phyloP scores from a whole-genome alignment of 2,113 vertebrate species.

The Malurus melanocephalus region DNA sequence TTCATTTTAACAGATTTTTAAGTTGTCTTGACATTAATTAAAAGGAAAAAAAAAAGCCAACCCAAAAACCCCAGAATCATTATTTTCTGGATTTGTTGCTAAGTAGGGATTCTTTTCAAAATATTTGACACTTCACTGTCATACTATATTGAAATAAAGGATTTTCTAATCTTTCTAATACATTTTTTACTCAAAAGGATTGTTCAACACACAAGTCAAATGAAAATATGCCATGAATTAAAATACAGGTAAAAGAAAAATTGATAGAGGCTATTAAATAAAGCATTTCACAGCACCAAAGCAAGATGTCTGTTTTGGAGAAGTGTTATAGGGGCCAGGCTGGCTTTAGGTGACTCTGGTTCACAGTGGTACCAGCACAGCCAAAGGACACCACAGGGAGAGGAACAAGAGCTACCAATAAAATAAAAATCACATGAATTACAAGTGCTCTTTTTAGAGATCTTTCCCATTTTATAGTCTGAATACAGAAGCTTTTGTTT shows the following conservation, averaged over 20 bases:
- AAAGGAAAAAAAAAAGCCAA: background rate
- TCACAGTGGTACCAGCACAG: background rate
- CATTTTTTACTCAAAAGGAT: background rate
- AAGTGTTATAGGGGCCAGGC: background rate
- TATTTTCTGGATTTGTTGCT: background rate
- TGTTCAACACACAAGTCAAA: background rate
- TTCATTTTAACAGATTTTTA: background rate
- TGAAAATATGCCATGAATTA: background rate
- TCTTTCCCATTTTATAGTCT: background rate
- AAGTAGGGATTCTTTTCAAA: background rate
- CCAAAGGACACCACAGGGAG: background rate
- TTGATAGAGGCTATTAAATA: background rate
- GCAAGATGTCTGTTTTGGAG: background rate
- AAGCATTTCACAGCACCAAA: rapidly evolving
- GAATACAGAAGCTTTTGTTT: background rate
- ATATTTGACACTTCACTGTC: background rate
- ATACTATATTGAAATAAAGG: background rate
- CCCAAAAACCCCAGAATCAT: background rate
- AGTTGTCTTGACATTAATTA: background rate
- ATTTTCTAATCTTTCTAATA: background rate
- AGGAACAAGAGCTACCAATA: background rate
- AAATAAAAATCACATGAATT: background rate
- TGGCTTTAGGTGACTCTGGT: background rate
- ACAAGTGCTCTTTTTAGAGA: background rate
- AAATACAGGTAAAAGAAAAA: background rate